Conservation (phyloP, 2,797 vertebrate species). For the Cynodonichthys magdalenae region DNA sequence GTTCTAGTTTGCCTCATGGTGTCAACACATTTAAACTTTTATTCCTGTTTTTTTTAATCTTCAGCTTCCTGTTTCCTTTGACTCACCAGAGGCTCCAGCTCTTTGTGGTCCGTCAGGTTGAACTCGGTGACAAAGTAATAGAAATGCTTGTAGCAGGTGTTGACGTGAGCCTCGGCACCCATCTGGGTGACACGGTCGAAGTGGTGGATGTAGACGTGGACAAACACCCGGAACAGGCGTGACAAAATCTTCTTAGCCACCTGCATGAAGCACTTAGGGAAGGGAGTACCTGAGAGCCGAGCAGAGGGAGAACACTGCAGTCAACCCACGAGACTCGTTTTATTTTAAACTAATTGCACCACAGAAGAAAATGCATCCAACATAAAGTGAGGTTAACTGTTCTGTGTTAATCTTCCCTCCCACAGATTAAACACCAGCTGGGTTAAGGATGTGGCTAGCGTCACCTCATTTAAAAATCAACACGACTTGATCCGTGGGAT, state of each 20-base stretch:
- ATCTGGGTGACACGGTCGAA: conserved; percentile 95
- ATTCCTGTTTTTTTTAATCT: neutral
- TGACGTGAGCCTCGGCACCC: conserved; percentile 97
- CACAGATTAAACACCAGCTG: neutral
- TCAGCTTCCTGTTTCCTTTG: neutral
- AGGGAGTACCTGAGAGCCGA: conserved; percentile 89
- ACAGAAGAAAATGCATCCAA: neutral
- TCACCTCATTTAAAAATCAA: conserved; percentile 22
- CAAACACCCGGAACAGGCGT: conserved; percentile 95
- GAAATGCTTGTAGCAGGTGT: conserved; percentile 99
- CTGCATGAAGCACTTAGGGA: conserved; percentile 96
- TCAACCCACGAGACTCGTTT: conserved; percentile 40
- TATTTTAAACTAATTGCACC: neutral
- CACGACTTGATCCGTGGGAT: conserved; percentile 15
- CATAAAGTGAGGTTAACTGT: neutral
- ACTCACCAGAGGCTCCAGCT: conserved; percentile 97
- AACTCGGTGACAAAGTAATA: conserved; percentile 97
- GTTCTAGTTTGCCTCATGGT: neutral
- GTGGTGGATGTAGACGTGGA: conserved; percentile 99
- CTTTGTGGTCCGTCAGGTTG: conserved; percentile 95
- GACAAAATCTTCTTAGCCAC: conserved; percentile 97
- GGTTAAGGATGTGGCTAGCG: neutral
- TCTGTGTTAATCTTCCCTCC: conserved; percentile 1
- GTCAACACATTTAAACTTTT: neutral
- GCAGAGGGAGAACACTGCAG: conserved; percentile 40